Conservation (phyloP, 2,113 vertebrate genomes). For the Varanus komodoensis region DNA sequence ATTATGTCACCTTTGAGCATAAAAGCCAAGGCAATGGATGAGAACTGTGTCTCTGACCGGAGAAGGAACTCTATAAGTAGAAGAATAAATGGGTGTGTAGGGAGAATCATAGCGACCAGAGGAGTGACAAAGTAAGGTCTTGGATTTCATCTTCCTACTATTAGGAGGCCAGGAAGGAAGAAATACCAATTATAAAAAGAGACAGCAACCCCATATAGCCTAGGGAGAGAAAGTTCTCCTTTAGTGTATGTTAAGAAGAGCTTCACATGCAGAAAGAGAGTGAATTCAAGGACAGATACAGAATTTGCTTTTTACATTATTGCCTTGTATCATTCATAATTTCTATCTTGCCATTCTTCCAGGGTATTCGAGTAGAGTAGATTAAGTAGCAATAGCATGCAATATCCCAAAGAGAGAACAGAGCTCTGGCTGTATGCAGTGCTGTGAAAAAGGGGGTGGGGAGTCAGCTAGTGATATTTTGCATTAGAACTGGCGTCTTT, state of each 20-base stretch:
- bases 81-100: background rate
- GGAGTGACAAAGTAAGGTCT: slow-evolving; percentile 8
- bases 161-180: slow-evolving; percentile 2
- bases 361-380: background rate
- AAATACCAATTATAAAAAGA: background rate
- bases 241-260: background rate
- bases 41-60: background rate
- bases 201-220: background rate
- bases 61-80: background rate
- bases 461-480: too few species aligned
- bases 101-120: background rate
- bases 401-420: too few species aligned
- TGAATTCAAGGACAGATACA: background rate
- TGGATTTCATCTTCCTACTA: background rate
- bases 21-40: background rate
- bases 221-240: background rate
- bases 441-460: too few species aligned
- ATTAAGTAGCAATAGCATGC: background rate
- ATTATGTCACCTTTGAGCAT: slow-evolving; percentile 22
- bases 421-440: too few species aligned
- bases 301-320: background rate
- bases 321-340: background rate
- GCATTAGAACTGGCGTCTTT: too few species aligned
- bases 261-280: too few species aligned
- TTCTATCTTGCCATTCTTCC: background rate